Base-by-base conservation (phyloP, 1,140 invertebrate species). In the Physella acuta region DNA sequence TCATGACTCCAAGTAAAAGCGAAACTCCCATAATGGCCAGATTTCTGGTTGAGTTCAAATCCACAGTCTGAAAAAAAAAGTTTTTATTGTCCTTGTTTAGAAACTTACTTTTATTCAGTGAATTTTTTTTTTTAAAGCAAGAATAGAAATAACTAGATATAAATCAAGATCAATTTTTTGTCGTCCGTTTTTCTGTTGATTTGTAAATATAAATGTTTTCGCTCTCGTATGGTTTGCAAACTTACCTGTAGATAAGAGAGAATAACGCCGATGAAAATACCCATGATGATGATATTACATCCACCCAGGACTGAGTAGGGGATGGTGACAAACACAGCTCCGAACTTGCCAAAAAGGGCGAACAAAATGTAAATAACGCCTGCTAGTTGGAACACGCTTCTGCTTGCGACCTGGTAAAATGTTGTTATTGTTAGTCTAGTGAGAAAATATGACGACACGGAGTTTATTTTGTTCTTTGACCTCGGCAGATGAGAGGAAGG, bases 21-120 rank as follows among this genome's bases (percentile, higher is more conserved):
- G 92, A 92, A 73, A 94, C 90, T 20, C 93, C 93, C 24, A 94
- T 88, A 64, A 94, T 92, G 80, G 93, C 94, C 8, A 94, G 84
- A 85, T 95, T 94, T 65, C 85, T 71, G 24, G 92, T 88, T 30
- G 91, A 93, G 78, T 92, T 92, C n/a, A 77, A 52, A 53, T 75
- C 72, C 8, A 75, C 62, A 17, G 61, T 70, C 56, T 65, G 49
- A 26, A 30, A 28, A 16, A 20, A 31, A 26, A 62, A 26, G 49
- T n/a, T n/a, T n/a, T n/a, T n/a, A 49, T 49, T 11, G 11, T n/a
- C 44, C 11, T 11, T 49, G 44, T 14, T 49, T 49, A n/a, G 11
- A n/a, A 49, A n/a, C 44, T n/a, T 14, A 14, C 44, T 49, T 49
- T 14, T 49, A n/a, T n/a, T 11, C 44, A n/a, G n/a, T n/a, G 11